These are phyloP conservation scores for Kryptolebias ocellatus DNA, from an alignment of 2,797 vertebrate species.

Conservation along the genomic window DNA sequence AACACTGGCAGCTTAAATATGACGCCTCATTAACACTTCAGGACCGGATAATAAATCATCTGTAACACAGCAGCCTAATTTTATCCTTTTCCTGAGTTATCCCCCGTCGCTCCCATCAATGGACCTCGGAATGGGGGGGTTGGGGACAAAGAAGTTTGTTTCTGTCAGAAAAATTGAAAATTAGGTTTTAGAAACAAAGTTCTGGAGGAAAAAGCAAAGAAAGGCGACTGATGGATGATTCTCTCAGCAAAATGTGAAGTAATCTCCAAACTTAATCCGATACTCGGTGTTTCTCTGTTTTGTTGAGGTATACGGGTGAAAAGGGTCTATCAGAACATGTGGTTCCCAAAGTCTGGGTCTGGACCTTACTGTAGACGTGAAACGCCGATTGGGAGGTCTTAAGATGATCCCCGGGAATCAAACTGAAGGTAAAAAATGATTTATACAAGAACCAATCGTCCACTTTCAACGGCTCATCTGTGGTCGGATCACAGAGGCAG, in stretches of 20 bases:
- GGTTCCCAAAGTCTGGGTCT: too few relatives aligned
- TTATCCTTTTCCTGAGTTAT: slow-evolving; percentile 58
- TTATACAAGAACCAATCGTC: too few relatives aligned
- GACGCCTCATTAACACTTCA: slow-evolving; percentile 67
- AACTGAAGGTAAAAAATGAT: too few relatives aligned
- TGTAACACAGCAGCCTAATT: slow-evolving; percentile 55
- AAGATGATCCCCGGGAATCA: too few relatives aligned
- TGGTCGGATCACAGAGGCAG: too few relatives aligned
- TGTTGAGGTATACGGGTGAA: too few relatives aligned
- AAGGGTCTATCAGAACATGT: too few relatives aligned
- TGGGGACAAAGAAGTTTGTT: not conserved
- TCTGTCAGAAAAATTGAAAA: slow-evolving; percentile 33
- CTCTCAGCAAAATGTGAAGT: not conserved
- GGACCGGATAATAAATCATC: slow-evolving; percentile 71
- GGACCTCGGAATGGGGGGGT: slow-evolving; percentile 58
- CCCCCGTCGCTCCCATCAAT: slow-evolving; percentile 65
- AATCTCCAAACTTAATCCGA: not conserved
- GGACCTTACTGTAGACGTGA: too few relatives aligned
- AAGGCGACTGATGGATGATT: not conserved
- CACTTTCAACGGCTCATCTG: too few relatives aligned
- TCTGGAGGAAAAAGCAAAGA: not conserved
- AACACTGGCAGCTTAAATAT: slow-evolving; percentile 71
- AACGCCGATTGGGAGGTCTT: too few relatives aligned
- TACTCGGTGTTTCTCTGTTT: too few relatives aligned
- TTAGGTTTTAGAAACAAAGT: slow-evolving; percentile 31